A percentile compares a stretch with the other conserved stretches of the same genome.
Conservation (phyloP, 2,888 invertebrate species). For the Caprella mutica region DNA sequence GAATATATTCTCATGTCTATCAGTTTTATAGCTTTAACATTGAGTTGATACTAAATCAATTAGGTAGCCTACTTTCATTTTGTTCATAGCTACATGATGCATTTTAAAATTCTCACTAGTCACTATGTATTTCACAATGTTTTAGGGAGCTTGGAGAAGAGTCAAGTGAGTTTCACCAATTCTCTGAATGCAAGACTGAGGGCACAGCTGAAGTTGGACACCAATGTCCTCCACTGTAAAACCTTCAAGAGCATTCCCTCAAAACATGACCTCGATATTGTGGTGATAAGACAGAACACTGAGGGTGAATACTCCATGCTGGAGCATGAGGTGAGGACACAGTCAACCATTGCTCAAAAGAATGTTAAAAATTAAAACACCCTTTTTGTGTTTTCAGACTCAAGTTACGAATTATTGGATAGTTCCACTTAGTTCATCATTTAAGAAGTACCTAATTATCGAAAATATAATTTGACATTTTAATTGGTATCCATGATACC, state of each 20-base stretch:
- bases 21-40: neutral
- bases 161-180: conserved; percentile 61
- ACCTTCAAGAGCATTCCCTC: conserved; percentile 72
- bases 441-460: too few relatives aligned
- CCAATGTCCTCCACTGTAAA: conserved; percentile 83
- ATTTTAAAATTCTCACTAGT: neutral
- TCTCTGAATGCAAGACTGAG: conserved; percentile 89
- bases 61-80: neutral
- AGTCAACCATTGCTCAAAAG: too few relatives aligned
- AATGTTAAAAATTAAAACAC: too few relatives aligned
- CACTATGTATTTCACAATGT: conserved; percentile 5
- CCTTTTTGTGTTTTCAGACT: too few relatives aligned
- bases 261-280: conserved; percentile 77
- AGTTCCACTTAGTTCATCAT: too few relatives aligned
- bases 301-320: conserved; percentile 97
- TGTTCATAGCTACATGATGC: neutral
- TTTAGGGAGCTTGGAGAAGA: conserved; percentile 85
- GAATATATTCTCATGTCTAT: neutral
- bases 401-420: too few relatives aligned
- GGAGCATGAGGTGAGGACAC: conserved; percentile 68
- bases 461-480: too few relatives aligned
- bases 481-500: too few relatives aligned
- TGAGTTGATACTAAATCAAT: neutral
- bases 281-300: conserved; percentile 85
- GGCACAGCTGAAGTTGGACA: conserved; percentile 83